These are phyloP conservation scores for Penaeus indicus DNA, from an alignment of 1,140 invertebrate genomes.

Conservation along the genomic window DNA sequence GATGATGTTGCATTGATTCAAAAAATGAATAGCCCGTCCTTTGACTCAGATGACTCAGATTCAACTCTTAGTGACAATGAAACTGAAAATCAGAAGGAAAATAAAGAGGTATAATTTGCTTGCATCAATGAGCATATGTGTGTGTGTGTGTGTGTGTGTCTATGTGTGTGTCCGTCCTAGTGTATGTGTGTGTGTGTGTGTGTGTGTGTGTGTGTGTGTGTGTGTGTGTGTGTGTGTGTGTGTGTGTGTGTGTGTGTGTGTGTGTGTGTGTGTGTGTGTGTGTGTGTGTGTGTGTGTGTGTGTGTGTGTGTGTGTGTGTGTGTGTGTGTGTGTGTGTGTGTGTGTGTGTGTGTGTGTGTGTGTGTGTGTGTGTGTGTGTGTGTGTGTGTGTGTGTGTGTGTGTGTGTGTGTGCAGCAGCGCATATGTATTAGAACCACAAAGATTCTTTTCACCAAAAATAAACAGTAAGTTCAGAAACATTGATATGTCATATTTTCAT, in stretches of 20 bases:
- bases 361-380: not conserved
- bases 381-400: too few relatives aligned
- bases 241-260: not conserved
- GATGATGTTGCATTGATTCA: slow-evolving; percentile 35
- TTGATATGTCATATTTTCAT: too few relatives aligned
- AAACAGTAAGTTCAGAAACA: too few relatives aligned
- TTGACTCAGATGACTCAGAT: slow-evolving; percentile 20
- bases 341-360: not conserved
- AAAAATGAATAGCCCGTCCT: slow-evolving; percentile 39
- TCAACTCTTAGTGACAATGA: not conserved
- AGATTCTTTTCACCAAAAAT: too few relatives aligned
- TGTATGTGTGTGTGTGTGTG: not conserved
- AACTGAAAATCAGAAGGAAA: slow-evolving; percentile 20
- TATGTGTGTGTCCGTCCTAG: too few relatives aligned
- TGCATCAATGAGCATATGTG: not conserved
- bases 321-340: too few relatives aligned
- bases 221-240: not conserved
- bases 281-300: not conserved
- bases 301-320: not conserved
- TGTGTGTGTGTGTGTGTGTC: not conserved
- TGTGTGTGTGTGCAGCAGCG: not conserved
- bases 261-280: too few relatives aligned
- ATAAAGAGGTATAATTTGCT: not conserved
- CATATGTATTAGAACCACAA: too few relatives aligned
- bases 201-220: too few relatives aligned